These are phyloP conservation scores for Phrynocephalus forsythii DNA, from an alignment of 2,797 vertebrate species.

Conservation along the genomic window DNA sequence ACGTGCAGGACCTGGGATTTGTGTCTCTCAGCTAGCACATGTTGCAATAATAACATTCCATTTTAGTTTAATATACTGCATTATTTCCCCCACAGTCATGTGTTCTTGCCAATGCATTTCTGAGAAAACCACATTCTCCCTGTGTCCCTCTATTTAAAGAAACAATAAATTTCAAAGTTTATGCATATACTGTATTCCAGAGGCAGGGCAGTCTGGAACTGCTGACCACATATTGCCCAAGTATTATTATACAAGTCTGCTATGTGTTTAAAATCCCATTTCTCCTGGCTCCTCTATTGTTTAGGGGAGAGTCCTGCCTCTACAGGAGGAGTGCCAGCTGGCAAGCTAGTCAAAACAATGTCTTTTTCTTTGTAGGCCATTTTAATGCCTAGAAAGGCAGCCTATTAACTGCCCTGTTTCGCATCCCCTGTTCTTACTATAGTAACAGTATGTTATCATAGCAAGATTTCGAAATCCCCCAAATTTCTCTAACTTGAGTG, in stretches of 20 bases:
- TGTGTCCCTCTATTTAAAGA: slow-evolving; percentile 65
- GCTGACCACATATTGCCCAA: slow-evolving; percentile 27
- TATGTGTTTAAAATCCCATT: slow-evolving; percentile 53
- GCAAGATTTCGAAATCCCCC: neutral
- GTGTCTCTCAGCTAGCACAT: neutral
- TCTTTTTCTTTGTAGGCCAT: slow-evolving; percentile 48
- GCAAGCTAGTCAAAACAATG: slow-evolving; percentile 35
- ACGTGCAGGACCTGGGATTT: neutral
- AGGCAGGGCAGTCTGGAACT: neutral
- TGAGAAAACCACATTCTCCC: slow-evolving; percentile 58
- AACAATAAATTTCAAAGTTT: slow-evolving; percentile 65
- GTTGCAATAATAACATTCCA: rapidly evolving
- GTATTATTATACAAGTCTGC: slow-evolving; percentile 62
- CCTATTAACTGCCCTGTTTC: neutral
- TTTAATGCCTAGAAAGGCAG: neutral
- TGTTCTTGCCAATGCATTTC: slow-evolving; percentile 57
- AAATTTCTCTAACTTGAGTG: neutral
- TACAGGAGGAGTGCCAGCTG: slow-evolving; percentile 62
- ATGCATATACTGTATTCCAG: neutral
- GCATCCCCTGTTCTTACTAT: slow-evolving; percentile 1
- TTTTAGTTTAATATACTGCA: slow-evolving; percentile 28
- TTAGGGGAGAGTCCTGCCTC: slow-evolving; percentile 39
- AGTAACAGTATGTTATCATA: neutral
- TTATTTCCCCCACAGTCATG: slow-evolving; percentile 30
- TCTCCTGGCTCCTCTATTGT: slow-evolving; percentile 34